Evolutionary conservation across 2,888 invertebrate species (phyloP), one percentile per base, ranked within the genome.

Genomic region (Hofmannophila pseudospretella): DNA sequence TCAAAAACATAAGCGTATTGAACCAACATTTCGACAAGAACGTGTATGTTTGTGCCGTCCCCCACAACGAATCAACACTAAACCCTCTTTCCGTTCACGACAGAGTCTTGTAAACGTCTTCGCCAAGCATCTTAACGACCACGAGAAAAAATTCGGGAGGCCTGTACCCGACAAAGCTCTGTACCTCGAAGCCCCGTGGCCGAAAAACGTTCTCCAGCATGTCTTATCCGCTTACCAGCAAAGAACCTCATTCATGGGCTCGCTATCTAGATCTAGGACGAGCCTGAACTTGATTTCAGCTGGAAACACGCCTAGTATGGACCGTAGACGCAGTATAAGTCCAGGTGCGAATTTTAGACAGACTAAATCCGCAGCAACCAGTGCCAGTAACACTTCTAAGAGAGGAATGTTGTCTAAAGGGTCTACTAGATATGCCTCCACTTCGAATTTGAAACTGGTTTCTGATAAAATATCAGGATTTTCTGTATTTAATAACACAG

Each of bases 231-330:
- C 73, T 0, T 76, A 82, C 54, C 76, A 86, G 1, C 84, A 84
- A 33, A 36, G 85, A 1, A 78, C 58, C 5, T 76, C 81, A 7
- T 88, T 90, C 51, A 84, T 90, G 5, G 89, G 88, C 7, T 84
- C 87, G 3, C 54, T 90, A 28, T 86, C 89, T 0, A 65, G 90
- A 0, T 90, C 90, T 0, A 73, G 89, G 9, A 90, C 90, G 0
- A 87, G 89, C 19, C 62, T 90, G 0, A 81, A 88, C 58, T 66
- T 77, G 44, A 39, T 77, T 1, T 67, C 79, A 0, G 61, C 71
- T 0, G 58, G 73, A 0, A 75, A 65, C 29, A 77, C 82, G 0
- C 78, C 81, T 0, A 64, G 59, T n/a, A 52, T 74, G 60, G 70
- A 72, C 4, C 49, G 85, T 0, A 43, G 84, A 0, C 43, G 78